Conservation (phyloP, 2,888 invertebrate species). For the Meiosimyza platycephala region DNA sequence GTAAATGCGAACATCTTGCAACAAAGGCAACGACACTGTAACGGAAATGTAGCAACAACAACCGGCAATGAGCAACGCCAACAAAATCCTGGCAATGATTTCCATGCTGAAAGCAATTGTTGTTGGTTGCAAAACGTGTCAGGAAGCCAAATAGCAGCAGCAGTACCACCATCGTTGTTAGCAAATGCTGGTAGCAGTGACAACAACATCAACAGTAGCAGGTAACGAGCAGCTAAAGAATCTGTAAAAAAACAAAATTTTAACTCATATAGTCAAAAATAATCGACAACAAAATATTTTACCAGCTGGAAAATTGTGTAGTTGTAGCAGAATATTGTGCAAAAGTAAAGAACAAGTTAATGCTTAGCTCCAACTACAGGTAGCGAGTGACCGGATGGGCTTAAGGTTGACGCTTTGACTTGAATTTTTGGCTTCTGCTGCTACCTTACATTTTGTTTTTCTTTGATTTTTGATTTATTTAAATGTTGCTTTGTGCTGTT, state of each 20-base stretch:
- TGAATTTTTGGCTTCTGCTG: background rate
- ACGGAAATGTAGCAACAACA: constrained; percentile 12
- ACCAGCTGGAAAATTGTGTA: too few relatives aligned
- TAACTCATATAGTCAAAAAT: background rate
- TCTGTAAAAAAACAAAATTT: background rate
- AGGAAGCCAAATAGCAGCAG: background rate
- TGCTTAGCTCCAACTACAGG: constrained; percentile 1
- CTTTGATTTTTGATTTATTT: background rate
- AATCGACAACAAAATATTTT: background rate
- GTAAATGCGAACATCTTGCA: background rate
- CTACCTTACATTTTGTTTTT: background rate
- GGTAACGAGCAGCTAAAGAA: background rate
- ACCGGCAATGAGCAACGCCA: background rate
- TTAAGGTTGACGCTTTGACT: background rate
- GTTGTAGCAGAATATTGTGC: background rate
- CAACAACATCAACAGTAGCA: background rate
- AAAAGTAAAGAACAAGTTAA: background rate
- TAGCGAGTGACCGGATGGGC: background rate
- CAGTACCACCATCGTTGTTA: background rate
- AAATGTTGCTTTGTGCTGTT: background rate
- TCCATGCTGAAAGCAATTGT: constrained; percentile 4
- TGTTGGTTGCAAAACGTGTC: background rate
- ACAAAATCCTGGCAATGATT: constrained; percentile 11
- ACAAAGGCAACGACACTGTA: background rate
- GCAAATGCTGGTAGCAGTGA: too few relatives aligned